phyloP scores from a whole-genome alignment of 2,797 vertebrate species.

The Enoplosus armatus region DNA sequence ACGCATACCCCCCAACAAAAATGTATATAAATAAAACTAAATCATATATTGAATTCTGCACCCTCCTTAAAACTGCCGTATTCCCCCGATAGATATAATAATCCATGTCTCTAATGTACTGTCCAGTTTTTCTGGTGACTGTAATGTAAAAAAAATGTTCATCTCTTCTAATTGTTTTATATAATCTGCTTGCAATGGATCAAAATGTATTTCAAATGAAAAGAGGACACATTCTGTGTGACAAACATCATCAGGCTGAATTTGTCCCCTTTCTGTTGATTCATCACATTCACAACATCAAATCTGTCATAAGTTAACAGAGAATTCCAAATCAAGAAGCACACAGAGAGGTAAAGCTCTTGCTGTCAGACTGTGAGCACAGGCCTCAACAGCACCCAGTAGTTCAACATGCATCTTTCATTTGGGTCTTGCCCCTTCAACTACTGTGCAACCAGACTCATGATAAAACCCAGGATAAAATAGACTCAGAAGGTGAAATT shows the following conservation, averaged over 20 bases:
- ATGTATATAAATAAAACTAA: not conserved
- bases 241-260: not conserved
- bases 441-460: slow-evolving; percentile 46
- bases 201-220: slow-evolving; percentile 4
- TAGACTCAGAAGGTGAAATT: slow-evolving; percentile 52
- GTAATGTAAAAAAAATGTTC: not conserved
- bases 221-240: not conserved
- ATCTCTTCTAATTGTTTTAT: slow-evolving; percentile 7
- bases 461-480: slow-evolving; percentile 55
- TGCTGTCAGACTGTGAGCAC: slow-evolving; percentile 28
- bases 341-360: slow-evolving; percentile 25
- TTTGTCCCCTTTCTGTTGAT: slow-evolving; percentile 2
- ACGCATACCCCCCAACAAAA: not conserved
- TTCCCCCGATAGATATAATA: not conserved
- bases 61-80: not conserved
- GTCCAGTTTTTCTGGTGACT: not conserved
- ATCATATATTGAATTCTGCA: not conserved
- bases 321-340: not conserved
- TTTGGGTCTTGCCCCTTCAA: slow-evolving; percentile 58
- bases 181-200: not conserved
- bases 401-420: slow-evolving; percentile 66
- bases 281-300: not conserved
- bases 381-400: slow-evolving; percentile 31
- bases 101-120: not conserved
- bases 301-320: slow-evolving; percentile 8